A percentile compares a stretch with the other conserved stretches of the same genome.
phyloP scores from a whole-genome alignment of 2,888 invertebrate genomes.

The Latheticus oryzae region DNA sequence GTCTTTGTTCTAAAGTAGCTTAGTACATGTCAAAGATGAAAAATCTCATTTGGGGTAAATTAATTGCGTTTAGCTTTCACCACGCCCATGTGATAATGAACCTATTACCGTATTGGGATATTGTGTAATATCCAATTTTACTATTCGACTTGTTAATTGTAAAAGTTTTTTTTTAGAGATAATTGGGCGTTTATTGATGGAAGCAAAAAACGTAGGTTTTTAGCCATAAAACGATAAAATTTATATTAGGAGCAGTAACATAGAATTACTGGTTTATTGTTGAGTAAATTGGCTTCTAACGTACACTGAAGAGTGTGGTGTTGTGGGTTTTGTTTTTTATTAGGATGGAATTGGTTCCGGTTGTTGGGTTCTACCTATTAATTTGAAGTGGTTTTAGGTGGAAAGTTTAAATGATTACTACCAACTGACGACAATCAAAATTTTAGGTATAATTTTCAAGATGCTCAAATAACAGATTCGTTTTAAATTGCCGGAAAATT shows the following conservation, averaged over 20 bases:
- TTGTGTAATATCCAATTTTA: slow-evolving; percentile 30
- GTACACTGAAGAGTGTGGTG: no score
- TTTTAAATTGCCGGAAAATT: no score
- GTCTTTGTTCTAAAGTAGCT: slow-evolving; percentile 31
- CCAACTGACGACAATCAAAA: no score
- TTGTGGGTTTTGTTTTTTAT: no score
- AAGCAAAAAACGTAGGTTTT: slow-evolving; percentile 38
- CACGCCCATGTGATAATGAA: slow-evolving; percentile 38
- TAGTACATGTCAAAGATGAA: slow-evolving; percentile 30
- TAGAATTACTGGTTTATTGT: slow-evolving; percentile 34
- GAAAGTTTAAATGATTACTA: no score
- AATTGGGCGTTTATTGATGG: slow-evolving; percentile 43
- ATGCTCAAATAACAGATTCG: no score
- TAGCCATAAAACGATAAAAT: slow-evolving; percentile 42
- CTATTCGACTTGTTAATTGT: slow-evolving; percentile 34
- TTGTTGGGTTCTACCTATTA: no score
- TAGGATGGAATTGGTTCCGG: no score
- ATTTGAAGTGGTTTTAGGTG: no score
- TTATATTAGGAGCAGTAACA: slow-evolving; percentile 37
- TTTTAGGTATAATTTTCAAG: no score
- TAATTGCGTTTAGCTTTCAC: slow-evolving; percentile 26
- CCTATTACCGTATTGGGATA: slow-evolving; percentile 35
- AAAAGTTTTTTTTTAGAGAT: no score
- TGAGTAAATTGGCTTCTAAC: no score
- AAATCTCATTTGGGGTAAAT: slow-evolving; percentile 35